Evolutionary conservation across 2,888 invertebrate genomes (phyloP), one percentile per base, ranked within the genome.

Genomic region (Ernsta delagoae): DNA sequence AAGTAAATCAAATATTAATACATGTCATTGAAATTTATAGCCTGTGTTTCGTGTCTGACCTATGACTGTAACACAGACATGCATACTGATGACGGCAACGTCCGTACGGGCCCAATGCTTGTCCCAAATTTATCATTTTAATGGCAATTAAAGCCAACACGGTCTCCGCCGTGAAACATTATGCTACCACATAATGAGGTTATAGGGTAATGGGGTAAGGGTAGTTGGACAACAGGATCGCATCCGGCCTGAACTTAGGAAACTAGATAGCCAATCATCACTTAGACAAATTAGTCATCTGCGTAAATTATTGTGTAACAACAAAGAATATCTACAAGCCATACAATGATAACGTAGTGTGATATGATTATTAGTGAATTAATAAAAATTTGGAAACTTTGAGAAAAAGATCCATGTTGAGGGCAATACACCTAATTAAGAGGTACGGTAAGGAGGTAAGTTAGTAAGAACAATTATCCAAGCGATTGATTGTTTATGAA

Each of bases 131-230:
- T 59, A 63, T 69, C 70, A 70, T 70, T 70, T 70, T 70, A 70
- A 70, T 65, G 59, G 71, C 62, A 70, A 65, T 71, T 70, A 61
- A 59, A 45, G 61, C 48, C 60, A 71, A 61, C 69, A 72, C 62
- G 68, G 53, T 70, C 67, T 71, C 60, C 65, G 50, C 68, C 53
- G 59, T 36, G 66, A 60, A 72, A 67, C 54, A 68, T 64, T 69
- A 77, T 78, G 77, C 75, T 67, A 57, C 57, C 72, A 73, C 72
- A 74, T 79, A 85, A 85, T 82, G 75, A 79, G 84, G 83, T 85
- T 82, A 79, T 72, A 83, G 84, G 85, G 83, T 81, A 84, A 82
- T 75, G 77, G 78, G 81, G 79, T 79, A 78, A 77, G 59, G 59
- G 65, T 24, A 39, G 62, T 39, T 53, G 61, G 61, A 50, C 61